A percentile compares a stretch with the other conserved stretches of the same genome.
These are phyloP conservation scores for Apamea anceps DNA, from an alignment of 2,888 invertebrate species.

Conservation along the genomic window DNA sequence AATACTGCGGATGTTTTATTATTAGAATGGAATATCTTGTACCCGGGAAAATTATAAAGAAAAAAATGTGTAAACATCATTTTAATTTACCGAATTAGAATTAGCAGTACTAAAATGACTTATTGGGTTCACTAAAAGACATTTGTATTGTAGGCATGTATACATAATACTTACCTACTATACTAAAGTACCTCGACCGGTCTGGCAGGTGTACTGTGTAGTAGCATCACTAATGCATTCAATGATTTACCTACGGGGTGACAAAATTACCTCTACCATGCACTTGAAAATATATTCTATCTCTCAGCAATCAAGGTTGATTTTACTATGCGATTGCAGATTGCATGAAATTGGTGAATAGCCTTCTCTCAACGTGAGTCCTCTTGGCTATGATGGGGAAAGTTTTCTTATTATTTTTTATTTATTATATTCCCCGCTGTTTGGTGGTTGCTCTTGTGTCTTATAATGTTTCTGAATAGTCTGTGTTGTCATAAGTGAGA, in stretches of 20 bases:
- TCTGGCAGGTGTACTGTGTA: constrained; percentile 18
- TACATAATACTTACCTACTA: neutral
- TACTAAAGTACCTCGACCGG: neutral
- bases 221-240: constrained; percentile 74
- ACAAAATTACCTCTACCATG: constrained; percentile 61
- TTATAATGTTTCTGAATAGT: constrained; percentile 69
- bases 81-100: neutral
- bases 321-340: constrained; percentile 63
- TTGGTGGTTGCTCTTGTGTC: constrained; percentile 72
- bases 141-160: neutral
- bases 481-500: constrained; percentile 29
- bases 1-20: neutral
- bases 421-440: constrained; percentile 86
- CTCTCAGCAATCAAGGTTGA: constrained; percentile 65
- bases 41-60: too few relatives aligned
- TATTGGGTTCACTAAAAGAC: neutral
- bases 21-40: too few relatives aligned
- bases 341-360: constrained; percentile 79
- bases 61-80: neutral
- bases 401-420: constrained; percentile 90
- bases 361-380: constrained; percentile 79
- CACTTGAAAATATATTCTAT: constrained; percentile 66
- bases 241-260: constrained; percentile 81
- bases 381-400: constrained; percentile 84
- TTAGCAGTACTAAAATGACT: neutral